Evolutionary conservation across 2,797 vertebrate genomes (phyloP).

Genomic region (Dendrocincla tyrannina): DNA sequence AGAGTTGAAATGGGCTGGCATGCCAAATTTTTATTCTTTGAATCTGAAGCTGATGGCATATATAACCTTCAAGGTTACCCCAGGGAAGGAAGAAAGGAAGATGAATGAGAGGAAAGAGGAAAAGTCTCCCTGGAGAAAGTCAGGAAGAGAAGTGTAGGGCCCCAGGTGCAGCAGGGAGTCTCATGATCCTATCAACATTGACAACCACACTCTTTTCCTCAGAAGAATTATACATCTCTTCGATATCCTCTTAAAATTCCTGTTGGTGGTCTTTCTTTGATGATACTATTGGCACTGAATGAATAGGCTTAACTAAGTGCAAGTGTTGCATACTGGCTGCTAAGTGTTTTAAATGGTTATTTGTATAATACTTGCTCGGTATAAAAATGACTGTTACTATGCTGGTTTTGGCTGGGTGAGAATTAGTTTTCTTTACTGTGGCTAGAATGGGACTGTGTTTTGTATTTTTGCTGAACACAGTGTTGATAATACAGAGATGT

Average conservation of each 20-base stretch:
- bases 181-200: background rate
- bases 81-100: background rate
- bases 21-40: background rate
- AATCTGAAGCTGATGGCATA: background rate
- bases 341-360: background rate
- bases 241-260: background rate
- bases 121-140: background rate
- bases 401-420: background rate
- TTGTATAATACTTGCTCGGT: background rate
- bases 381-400: background rate
- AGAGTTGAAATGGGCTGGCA: background rate
- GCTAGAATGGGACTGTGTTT: background rate
- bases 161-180: background rate
- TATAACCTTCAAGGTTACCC: background rate
- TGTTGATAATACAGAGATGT: no score
- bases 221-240: background rate
- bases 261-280: background rate
- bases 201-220: background rate
- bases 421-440: background rate
- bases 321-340: background rate
- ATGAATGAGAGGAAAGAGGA: background rate
- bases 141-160: background rate
- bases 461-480: background rate
- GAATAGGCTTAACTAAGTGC: background rate
- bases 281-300: background rate